These are phyloP conservation scores for Drosophila meridiana DNA, from an alignment of 2,888 invertebrate genomes.

Conservation along the genomic window DNA sequence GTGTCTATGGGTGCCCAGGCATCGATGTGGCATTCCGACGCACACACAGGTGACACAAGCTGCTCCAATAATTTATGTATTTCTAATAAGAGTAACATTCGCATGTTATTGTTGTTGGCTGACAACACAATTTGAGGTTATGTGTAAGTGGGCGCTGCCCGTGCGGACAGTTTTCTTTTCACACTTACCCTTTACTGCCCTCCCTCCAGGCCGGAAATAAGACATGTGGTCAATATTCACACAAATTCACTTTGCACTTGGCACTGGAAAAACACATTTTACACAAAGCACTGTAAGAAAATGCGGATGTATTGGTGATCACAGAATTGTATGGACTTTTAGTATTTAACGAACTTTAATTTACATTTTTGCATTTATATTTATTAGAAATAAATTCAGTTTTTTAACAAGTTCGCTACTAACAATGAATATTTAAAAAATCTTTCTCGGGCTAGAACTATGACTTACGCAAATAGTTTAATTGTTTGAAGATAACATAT, in stretches of 20 bases:
- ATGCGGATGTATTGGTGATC: not conserved
- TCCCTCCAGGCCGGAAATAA: not conserved
- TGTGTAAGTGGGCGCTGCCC: not conserved
- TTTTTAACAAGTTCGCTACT: no score
- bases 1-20: constrained; percentile 35
- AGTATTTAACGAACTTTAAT: not conserved
- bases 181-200: not conserved
- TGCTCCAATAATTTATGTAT: constrained; percentile 66
- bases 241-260: not conserved
- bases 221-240: not conserved
- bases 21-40: constrained; percentile 49
- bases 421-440: no score
- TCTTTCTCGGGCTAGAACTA: no score
- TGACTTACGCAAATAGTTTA: no score
- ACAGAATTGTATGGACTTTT: not conserved
- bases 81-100: constrained; percentile 64
- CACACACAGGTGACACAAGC: constrained; percentile 57
- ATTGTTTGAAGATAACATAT: no score
- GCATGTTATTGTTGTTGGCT: constrained; percentile 22
- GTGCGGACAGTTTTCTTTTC: constrained; percentile 2
- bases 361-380: no score
- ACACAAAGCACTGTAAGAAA: not conserved
- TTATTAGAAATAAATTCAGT: no score
- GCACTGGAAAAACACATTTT: not conserved
- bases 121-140: constrained; percentile 38